Conservation (phyloP, 2,797 vertebrate species). For the Hyperoplus lanceolatus region DNA sequence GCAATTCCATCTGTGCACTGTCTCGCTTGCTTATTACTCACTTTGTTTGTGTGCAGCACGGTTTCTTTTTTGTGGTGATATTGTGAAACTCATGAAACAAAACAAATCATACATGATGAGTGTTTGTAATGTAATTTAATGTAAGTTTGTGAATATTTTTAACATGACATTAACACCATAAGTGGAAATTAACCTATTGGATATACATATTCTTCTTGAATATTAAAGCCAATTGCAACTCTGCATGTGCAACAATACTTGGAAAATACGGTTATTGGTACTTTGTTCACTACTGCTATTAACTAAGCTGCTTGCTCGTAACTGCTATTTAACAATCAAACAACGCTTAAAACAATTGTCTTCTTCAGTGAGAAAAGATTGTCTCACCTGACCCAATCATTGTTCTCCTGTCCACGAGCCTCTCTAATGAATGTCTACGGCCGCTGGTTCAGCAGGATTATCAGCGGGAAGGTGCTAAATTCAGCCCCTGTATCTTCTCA, state of each 20-base stretch:
- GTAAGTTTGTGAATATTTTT: not conserved
- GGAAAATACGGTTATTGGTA: not conserved
- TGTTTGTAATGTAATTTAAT: not conserved
- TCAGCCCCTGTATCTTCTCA: conserved; percentile 20
- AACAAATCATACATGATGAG: not conserved
- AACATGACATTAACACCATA: not conserved
- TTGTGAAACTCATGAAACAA: not conserved
- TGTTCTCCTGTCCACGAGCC: not conserved
- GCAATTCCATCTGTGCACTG: conserved; percentile 36
- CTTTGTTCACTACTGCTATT: not conserved
- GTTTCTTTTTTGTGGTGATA: not conserved
- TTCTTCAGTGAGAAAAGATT: not conserved
- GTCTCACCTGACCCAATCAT: not conserved
- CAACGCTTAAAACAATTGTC: not conserved
- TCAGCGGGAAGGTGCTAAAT: conserved; percentile 26
- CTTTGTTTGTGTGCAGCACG: not conserved
- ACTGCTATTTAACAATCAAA: not conserved
- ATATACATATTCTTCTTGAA: conserved; percentile 4
- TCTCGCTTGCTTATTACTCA: conserved; percentile 22
- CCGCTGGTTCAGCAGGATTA: conserved; percentile 9
- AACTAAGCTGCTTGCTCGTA: not conserved
- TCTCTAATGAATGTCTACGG: not conserved
- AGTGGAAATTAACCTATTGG: not conserved
- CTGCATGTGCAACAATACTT: no score
- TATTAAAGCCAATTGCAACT: not conserved